Conservation (phyloP, 2,797 vertebrate genomes). For the Sebastes oblongus region DNA sequence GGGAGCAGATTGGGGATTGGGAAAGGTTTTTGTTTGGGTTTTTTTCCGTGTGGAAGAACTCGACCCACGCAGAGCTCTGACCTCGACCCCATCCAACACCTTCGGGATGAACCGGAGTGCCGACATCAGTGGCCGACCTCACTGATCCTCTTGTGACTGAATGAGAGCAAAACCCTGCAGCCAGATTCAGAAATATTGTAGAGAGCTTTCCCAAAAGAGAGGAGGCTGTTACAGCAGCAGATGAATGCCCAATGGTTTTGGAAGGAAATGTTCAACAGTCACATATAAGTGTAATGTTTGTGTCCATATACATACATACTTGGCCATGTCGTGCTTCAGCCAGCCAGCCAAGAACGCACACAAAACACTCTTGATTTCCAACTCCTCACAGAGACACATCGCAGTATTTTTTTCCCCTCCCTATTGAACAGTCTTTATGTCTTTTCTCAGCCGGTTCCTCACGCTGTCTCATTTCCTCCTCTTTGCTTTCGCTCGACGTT, state of each 20-base stretch:
- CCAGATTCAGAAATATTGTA: background rate
- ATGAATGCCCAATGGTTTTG: background rate
- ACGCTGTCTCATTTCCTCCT: constrained; percentile 57
- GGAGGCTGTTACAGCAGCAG: background rate
- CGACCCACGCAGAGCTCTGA: background rate
- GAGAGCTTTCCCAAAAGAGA: background rate
- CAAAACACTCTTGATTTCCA: constrained; percentile 47
- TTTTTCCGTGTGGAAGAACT: background rate
- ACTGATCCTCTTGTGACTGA: too few relatives aligned
- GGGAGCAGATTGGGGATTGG: too few relatives aligned
- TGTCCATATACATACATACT: background rate
- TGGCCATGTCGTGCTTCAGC: background rate
- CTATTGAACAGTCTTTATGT: constrained; percentile 51
- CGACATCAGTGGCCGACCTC: background rate
- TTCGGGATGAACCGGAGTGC: background rate
- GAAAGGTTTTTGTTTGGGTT: too few relatives aligned
- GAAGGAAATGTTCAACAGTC: background rate
- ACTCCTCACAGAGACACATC: constrained; percentile 26
- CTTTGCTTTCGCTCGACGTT: constrained; percentile 54
- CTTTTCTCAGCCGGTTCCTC: constrained; percentile 45
- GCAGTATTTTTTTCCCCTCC: constrained; percentile 14
- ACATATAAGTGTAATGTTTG: background rate
- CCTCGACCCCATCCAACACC: background rate
- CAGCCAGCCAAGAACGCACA: constrained; percentile 27
- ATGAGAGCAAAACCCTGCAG: background rate